A percentile compares a stretch with the other conserved stretches of the same genome.
Evolutionary conservation across 2,888 invertebrate species (phyloP).

Genomic region (Tetrapedia diversipes): DNA sequence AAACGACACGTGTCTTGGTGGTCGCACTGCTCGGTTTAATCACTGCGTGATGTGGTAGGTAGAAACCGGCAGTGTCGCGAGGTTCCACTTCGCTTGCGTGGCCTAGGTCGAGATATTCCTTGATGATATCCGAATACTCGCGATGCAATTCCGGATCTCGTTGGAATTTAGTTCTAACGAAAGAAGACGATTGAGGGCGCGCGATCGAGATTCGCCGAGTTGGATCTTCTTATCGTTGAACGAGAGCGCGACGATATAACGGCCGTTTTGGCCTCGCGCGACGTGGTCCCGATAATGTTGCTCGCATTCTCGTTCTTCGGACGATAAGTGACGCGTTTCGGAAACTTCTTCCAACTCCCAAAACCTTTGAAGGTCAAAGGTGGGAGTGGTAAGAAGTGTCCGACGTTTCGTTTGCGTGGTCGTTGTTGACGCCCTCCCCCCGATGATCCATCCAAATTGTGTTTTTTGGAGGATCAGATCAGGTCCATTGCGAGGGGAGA

Average conservation of each 20-base stretch:
- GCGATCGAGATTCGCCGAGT: not conserved
- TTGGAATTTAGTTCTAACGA: not conserved
- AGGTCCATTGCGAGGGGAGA: too few relatives aligned
- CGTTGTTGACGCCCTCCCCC: not conserved
- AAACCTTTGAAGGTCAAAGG: not conserved
- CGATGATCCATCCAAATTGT: constrained; percentile 27
- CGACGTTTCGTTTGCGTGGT: not conserved
- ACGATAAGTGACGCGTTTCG: not conserved
- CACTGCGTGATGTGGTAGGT: constrained; percentile 33
- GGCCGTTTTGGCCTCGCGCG: not conserved
- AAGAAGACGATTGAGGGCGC: not conserved
- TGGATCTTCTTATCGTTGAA: not conserved
- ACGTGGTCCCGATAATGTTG: not conserved
- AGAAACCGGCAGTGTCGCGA: not conserved
- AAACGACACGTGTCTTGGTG: constrained; percentile 21
- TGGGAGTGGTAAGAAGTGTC: not conserved
- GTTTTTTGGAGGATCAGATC: too few relatives aligned
- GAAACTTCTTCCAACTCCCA: constrained; percentile 15
- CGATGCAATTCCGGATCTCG: not conserved
- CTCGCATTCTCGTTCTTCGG: not conserved
- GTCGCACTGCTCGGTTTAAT: constrained; percentile 12
- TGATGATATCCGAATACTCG: not conserved
- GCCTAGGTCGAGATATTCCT: constrained; percentile 7
- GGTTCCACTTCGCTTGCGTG: not conserved
- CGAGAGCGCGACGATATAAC: not conserved